Evolutionary conservation across 2,888 invertebrate genomes (phyloP), one percentile per base, ranked within the genome.

Genomic region (Coenonympha glycerion): DNA sequence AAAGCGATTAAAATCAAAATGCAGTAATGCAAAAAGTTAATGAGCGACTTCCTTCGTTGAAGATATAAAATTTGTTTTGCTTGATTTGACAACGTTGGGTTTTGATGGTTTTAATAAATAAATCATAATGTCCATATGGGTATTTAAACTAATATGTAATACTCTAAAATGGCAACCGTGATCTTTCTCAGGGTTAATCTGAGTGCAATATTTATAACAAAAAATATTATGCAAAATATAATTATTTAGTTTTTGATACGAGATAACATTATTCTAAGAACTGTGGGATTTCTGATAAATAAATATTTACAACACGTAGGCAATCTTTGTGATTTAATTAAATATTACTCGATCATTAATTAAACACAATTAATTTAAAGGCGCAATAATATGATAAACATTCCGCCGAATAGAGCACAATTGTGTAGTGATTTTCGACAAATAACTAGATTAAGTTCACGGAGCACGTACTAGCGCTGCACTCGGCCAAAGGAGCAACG

Each of bases 401-500:
- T 34, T 47, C 22, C 30, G 13, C 13, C 15, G 19, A 39, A 39
- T 40, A 26, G 9, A 16, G 16, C 3, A 41, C 24, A 24, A 16
- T 39, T 9, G 22, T 49, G 53, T 58, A 47, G 37, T 50, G 47
- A 57, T 53, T 57, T 56, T 56, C 41, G 49, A 55, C 42, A 52
- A n/a, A n/a, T 50, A 56, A 46, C 31, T 46, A 56, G 59, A 61
- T 60, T 64, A 66, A 63, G 60, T 60, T 60, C 48, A 59, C 61
- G 46, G 59, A 61, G 59, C 61, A 66, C 62, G 64, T 67, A 64
- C 53, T 55, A 24, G 55, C 48, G 53, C 56, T 16, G 57, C 60
- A 69, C 65, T 73, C 64, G 73, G 71, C 67, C 69, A 63, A 71
- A 64, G 70, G 80, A 64, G 66, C 77, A 77, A 73, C 59, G 79